Base-by-base conservation (phyloP, 1,140 invertebrate species). In the Hypothenemus hampei region DNA sequence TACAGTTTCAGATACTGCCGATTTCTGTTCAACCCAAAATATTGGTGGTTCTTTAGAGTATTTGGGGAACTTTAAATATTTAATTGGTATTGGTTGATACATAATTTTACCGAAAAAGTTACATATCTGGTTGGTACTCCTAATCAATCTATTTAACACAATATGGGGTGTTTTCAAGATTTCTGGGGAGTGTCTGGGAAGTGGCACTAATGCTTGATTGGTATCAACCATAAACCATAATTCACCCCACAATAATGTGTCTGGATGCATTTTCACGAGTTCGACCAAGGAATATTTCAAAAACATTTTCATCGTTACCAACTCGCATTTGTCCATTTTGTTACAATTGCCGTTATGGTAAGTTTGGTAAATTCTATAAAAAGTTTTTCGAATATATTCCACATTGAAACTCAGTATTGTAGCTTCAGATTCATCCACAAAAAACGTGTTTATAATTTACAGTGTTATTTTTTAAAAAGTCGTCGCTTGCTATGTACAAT, bases 221-320 rank as follows among this genome's bases (percentile, higher is more conserved):
- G 69, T 71, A 43, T 72, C 70, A 0, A 71, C 68, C 43, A 72
- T 62, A 57, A 67, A 72, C 70, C 70, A 72, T 15, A 72, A 49
- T 21, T 69, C 65, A 11, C 69, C 70, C 64, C 64, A 67, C 8
- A 5, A n/a, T 11, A 39, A 43, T 33, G 45, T 49, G 3, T 43
- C 18, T 23, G 57, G 36, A 22, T 64, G 61, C 18, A 21, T 20
- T 16, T 54, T 52, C 4, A 60, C 36, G 5, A 51, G 21, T 5
- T 26, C 33, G 15, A 23, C 24, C 8, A 59, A 50, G 22, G 46
- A 37, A 48, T 56, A 29, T 22, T 48, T 18, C 10, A 59, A 20
- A 37, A 37, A 37, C 4, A 48, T 23, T 29, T 54, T 50, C 5
- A 54, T 24, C n/a, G 3, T 29, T 22, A 18, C 36, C 16, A 61